Conservation (phyloP, 2,113 vertebrate species). For the Chionodraco myersi region DNA sequence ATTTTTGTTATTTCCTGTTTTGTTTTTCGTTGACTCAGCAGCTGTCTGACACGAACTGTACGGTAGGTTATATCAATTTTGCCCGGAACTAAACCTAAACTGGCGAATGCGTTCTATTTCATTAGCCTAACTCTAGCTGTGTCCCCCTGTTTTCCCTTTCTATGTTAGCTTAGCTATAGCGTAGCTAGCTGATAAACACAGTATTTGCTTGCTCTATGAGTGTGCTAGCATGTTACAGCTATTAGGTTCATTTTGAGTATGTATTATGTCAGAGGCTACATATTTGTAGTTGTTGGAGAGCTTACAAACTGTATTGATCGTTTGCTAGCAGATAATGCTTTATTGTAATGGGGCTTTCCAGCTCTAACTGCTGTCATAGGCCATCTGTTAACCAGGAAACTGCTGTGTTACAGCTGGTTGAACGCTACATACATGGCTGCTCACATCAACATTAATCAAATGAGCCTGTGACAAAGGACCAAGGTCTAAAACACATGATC, state of each 20-base stretch:
- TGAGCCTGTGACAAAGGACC: slow-evolving; percentile 75
- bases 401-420: slow-evolving; percentile 59
- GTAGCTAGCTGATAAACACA: background rate
- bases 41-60: background rate
- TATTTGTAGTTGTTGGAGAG: too few relatives aligned
- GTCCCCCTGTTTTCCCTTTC: slow-evolving; percentile 29
- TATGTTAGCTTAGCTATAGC: slow-evolving; percentile 26
- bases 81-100: background rate
- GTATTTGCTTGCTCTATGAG: too few relatives aligned
- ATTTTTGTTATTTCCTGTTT: background rate
- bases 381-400: slow-evolving; percentile 40
- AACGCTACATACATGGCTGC: slow-evolving; percentile 47
- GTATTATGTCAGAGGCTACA: background rate
- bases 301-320: background rate
- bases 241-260: background rate
- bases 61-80: slow-evolving; percentile 40
- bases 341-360: background rate
- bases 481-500: slow-evolving; percentile 72
- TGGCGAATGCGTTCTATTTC: background rate
- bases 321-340: background rate
- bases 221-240: background rate
- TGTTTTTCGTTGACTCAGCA: background rate
- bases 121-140: slow-evolving; percentile 29
- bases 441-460: slow-evolving; percentile 50
- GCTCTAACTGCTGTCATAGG: background rate